Percentiles rank a stretch among this genome's conserved stretches.
phyloP scores from a whole-genome alignment of 2,797 vertebrate species.

The Premnoplex brunnescens region DNA sequence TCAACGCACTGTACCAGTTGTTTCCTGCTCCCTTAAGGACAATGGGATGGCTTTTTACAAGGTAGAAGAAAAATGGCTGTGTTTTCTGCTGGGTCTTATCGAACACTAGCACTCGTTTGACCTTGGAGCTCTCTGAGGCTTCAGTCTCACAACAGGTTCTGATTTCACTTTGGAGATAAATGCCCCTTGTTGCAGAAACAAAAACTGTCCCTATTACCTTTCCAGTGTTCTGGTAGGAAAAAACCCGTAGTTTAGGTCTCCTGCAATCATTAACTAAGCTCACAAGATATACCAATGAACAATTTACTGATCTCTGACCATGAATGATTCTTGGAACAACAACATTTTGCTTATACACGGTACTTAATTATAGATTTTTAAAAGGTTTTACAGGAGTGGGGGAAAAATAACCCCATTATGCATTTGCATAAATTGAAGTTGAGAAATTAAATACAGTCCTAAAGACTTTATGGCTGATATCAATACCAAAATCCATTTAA shows the following conservation, averaged over 20 bases:
- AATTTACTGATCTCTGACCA: neutral
- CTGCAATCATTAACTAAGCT: neutral
- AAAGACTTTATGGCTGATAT: neutral
- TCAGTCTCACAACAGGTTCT: accelerated
- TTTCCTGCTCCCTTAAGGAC: neutral
- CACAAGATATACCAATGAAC: neutral
- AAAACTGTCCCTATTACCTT: neutral
- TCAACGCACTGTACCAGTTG: neutral
- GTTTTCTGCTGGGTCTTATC: neutral
- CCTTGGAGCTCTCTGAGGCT: neutral
- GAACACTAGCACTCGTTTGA: accelerated
- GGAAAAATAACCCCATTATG: neutral
- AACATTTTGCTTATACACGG: neutral
- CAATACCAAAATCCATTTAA: neutral
- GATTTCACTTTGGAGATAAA: neutral
- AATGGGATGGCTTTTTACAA: neutral
- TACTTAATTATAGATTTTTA: neutral
- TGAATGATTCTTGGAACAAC: neutral
- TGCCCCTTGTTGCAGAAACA: neutral
- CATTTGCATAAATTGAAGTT: neutral
- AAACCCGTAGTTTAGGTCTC: neutral
- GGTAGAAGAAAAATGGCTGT: neutral
- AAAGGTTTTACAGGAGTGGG: neutral
- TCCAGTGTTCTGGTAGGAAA: neutral
- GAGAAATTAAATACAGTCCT: neutral